Evolutionary conservation across 2,888 invertebrate genomes (phyloP), one percentile per base, ranked within the genome.

Genomic region (Rugalucina vietnamica): DNA sequence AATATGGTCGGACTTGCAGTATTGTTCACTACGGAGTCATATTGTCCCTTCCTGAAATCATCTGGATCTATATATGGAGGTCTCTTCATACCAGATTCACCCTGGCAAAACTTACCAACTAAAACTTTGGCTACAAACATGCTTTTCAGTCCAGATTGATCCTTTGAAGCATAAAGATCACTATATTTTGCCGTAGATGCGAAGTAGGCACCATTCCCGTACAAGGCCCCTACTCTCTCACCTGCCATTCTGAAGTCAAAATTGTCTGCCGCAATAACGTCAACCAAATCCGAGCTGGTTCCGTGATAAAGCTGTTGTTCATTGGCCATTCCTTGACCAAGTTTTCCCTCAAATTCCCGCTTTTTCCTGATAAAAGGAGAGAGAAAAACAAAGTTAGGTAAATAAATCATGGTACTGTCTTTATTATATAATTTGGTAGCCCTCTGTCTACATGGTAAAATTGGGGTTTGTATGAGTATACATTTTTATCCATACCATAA

Each of bases 51-150:
- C 54, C 57, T 85, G 24, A 65, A 80, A 65, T 88, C 81, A 36
- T 69, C 50, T 1, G 79, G 54, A 57, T 88, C 85, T 32, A 88
- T 71, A 21, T 85, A 72, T 37, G 88, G 88, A 0, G 88, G 88
- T 32, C 85, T 54, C 43, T 84, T 88, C 21, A 82, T 97, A 97
- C 0, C 96, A 95, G 80, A 54, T 69, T 72, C 29, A 0, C 86
- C 86, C 12, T 76, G 71, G 37, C 80, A 80, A 3, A 50, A 49
- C 73, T 77, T 81, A 5, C 86, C 88, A 8, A 74, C 74, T 36
- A 88, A 75, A 69, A 86, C 86, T 81, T 88, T 88, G 32, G 88
- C 88, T 14, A 88, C 82, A 81, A 88, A 88, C 85, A 87, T 87
- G 24, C 81, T 78, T 60, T 87, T 89, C 70, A 73, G 76, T 37